These are phyloP conservation scores for Aphrophora alni DNA, from an alignment of 2,888 invertebrate species.

Conservation along the genomic window DNA sequence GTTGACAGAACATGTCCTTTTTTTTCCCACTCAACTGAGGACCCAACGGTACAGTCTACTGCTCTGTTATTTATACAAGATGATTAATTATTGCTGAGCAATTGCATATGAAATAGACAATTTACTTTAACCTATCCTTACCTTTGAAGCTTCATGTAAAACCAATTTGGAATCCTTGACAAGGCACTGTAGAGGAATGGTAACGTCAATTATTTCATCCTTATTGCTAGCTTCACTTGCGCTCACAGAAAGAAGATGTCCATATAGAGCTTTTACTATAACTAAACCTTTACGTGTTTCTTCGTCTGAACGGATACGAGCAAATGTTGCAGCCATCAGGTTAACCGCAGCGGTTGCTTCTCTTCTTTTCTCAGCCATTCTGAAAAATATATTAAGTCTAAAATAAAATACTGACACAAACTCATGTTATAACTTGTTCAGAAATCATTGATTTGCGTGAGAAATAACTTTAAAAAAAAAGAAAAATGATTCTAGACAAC, in stretches of 20 bases:
- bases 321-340: slow-evolving; percentile 90
- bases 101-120: too few species aligned
- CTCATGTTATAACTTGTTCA: not conserved
- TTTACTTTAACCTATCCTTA: too few species aligned
- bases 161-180: slow-evolving; percentile 90
- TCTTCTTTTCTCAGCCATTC: slow-evolving; percentile 76
- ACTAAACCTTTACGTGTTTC: slow-evolving; percentile 83
- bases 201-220: slow-evolving; percentile 81
- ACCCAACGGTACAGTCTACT: too few species aligned
- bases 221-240: slow-evolving; percentile 58
- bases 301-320: slow-evolving; percentile 82
- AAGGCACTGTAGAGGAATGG: slow-evolving; percentile 92
- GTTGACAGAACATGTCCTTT: too few species aligned
- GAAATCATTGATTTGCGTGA: not conserved
- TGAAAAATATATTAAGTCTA: slow-evolving; percentile 51
- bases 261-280: slow-evolving; percentile 83
- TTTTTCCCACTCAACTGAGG: too few species aligned
- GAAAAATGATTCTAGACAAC: too few species aligned
- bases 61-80: too few species aligned
- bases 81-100: too few species aligned
- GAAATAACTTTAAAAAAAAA: too few species aligned
- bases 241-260: slow-evolving; percentile 63
- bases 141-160: slow-evolving; percentile 86
- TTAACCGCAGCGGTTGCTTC: slow-evolving; percentile 88
- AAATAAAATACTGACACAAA: not conserved